Evolutionary conservation across 2,113 vertebrate species (phyloP).

Genomic region (Ibidorhyncha struthersii): DNA sequence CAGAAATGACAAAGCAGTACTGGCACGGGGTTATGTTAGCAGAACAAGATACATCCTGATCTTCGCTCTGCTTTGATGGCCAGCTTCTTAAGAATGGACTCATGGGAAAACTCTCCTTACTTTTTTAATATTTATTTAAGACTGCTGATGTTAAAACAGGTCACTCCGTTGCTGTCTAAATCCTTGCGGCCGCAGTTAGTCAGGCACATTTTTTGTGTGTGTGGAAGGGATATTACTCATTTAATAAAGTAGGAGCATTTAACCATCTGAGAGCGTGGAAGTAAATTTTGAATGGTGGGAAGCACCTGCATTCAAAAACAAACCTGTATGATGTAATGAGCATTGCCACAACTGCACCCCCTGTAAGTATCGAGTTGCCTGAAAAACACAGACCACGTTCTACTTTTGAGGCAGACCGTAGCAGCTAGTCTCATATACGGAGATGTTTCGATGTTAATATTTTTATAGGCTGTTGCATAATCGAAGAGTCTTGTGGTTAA

Average conservation of each 20-base stretch:
- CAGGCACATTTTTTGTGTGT: background rate
- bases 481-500: background rate
- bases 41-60: background rate
- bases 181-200: background rate
- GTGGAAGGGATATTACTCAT: conserved; percentile 10
- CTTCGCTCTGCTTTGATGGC: background rate
- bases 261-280: background rate
- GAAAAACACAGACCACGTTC: rapidly evolving
- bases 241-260: background rate
- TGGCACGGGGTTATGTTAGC: background rate
- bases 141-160: background rate
- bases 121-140: background rate
- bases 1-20: background rate
- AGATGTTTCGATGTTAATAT: background rate
- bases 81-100: background rate
- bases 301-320: background rate
- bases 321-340: background rate
- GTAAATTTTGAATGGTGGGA: background rate
- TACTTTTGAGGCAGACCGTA: background rate
- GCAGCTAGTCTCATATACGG: background rate
- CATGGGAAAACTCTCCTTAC: background rate
- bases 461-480: background rate
- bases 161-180: background rate
- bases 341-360: background rate
- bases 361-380: background rate